phyloP scores from a whole-genome alignment of 2,888 invertebrate genomes.

The Leptinotarsa tumamoca region DNA sequence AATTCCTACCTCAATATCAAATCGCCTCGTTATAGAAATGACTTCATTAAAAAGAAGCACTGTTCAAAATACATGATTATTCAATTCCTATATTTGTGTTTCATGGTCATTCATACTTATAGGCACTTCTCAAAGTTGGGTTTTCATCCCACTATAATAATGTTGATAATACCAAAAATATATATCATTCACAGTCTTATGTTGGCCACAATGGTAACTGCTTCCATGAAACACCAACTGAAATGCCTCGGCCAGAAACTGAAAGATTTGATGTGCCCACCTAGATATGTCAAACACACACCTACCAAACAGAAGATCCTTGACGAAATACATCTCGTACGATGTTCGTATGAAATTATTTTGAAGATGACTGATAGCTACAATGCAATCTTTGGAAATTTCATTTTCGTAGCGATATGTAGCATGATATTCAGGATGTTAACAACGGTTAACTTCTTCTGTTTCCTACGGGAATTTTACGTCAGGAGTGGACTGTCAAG shows the following conservation, averaged over 20 bases:
- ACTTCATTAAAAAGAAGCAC: neutral
- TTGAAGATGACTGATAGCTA: neutral
- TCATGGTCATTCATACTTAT: neutral
- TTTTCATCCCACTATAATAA: neutral
- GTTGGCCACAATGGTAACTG: neutral
- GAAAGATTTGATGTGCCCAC: neutral
- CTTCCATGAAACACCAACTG: neutral
- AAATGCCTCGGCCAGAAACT: neutral
- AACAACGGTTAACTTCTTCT: neutral
- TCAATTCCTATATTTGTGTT: neutral
- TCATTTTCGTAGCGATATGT: neutral
- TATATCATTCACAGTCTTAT: neutral
- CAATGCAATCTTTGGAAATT: neutral
- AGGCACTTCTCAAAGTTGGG: neutral
- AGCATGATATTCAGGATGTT: neutral
- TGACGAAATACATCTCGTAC: neutral
- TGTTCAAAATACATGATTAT: neutral
- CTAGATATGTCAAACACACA: neutral
- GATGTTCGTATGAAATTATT: neutral
- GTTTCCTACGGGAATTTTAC: neutral
- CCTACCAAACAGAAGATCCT: neutral
- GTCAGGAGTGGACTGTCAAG: neutral
- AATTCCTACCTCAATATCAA: neutral
- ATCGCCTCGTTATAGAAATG: neutral
- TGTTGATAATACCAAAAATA: neutral